Conservation (phyloP, 2,113 vertebrate genomes). For the Myiozetetes cayanensis region DNA sequence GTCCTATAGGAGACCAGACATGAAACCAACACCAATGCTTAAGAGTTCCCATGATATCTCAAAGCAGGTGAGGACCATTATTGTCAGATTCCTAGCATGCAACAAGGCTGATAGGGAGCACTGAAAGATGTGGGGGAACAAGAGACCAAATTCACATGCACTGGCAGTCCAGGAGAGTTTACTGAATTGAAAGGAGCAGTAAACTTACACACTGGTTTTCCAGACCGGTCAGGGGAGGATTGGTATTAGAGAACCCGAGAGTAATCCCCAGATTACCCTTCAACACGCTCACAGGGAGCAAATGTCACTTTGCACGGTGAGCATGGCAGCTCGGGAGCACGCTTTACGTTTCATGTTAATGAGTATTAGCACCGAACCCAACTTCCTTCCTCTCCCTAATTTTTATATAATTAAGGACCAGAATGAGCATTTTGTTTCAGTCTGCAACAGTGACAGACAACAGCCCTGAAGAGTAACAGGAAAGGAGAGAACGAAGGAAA, state of each 20-base stretch:
- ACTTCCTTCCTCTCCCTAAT: constrained; percentile 32
- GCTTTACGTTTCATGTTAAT: neutral
- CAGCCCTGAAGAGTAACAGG: neutral
- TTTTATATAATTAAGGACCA: constrained; percentile 11
- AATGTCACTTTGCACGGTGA: constrained; percentile 20
- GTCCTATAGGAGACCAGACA: neutral
- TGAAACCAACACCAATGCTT: constrained; percentile 18
- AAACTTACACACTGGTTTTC: neutral
- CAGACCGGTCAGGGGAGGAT: neutral
- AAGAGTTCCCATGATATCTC: constrained; percentile 2
- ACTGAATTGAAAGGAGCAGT: neutral
- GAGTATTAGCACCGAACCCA: neutral
- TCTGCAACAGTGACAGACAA: neutral
- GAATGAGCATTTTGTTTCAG: neutral
- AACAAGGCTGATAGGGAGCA: neutral
- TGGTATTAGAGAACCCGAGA: neutral
- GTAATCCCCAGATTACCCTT: constrained; percentile 37
- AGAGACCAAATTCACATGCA: neutral
- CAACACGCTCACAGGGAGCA: neutral
- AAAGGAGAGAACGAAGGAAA: neutral
- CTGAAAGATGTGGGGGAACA: neutral
- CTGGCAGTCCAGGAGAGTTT: neutral
- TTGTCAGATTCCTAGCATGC: constrained; percentile 46
- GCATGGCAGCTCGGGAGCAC: neutral
- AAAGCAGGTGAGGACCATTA: constrained; percentile 55